Percentiles rank a stretch among this genome's conserved stretches.
Evolutionary conservation across 1,140 invertebrate species (phyloP).

Genomic region (Thaumatotibia leucotreta): DNA sequence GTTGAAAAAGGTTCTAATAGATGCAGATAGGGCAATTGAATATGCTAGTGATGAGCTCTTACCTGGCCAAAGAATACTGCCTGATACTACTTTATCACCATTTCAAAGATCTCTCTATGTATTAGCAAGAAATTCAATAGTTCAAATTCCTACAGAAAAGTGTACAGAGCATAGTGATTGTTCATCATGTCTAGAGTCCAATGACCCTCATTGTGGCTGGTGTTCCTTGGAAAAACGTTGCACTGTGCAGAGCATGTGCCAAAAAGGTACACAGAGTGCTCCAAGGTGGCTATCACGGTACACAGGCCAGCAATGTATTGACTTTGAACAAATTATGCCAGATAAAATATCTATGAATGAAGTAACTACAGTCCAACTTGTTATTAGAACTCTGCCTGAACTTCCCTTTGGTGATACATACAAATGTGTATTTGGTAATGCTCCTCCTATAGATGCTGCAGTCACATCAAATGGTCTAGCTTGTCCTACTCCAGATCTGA

Average conservation of each 20-base stretch:
- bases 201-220: conserved; percentile 99
- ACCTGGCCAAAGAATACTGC: conserved; percentile 79
- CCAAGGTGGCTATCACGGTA: conserved; percentile 95
- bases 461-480: conserved; percentile 88
- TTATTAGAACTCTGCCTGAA: conserved; percentile 93
- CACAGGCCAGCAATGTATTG: conserved; percentile 95
- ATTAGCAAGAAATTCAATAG: conserved; percentile 81
- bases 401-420: conserved; percentile 93
- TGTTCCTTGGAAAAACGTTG: conserved; percentile 97
- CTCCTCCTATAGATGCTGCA: conserved; percentile 90
- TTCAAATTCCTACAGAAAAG: conserved; percentile 94
- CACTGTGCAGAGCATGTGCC: conserved; percentile 90
- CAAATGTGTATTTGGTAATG: conserved; percentile 93
- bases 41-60: conserved; percentile 59
- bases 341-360: conserved; percentile 93
- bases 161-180: conserved; percentile 94
- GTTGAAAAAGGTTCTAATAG: conserved; percentile 63
- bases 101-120: conserved; percentile 78
- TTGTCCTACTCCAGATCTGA: conserved; percentile 89
- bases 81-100: conserved; percentile 89
- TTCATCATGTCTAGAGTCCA: conserved; percentile 91
- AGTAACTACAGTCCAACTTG: conserved; percentile 89
- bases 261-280: conserved; percentile 91
- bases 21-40: conserved; percentile 60
- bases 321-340: conserved; percentile 94